Base-by-base conservation (phyloP, 1,140 invertebrate genomes). In the Babylonia areolata region DNA sequence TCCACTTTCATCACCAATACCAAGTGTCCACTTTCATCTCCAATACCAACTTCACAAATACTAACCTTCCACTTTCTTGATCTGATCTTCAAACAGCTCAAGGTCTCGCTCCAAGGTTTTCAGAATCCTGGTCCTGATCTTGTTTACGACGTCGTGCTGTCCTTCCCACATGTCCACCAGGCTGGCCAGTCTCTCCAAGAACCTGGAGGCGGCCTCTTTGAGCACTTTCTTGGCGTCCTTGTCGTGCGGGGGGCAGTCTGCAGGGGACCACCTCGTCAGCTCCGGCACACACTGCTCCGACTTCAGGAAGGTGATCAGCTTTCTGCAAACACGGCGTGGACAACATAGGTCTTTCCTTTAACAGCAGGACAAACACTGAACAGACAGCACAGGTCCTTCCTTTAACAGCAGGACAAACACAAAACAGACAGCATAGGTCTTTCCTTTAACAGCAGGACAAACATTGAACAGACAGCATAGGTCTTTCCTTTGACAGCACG, bases 1-100 rank as follows among this genome's bases (percentile, higher is more conserved):
- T 51, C 46, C 46, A 51, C 46, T 51, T 51, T 51, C n/a, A n/a
- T n/a, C 20, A 20, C 11, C 17, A 31, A 69, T 23, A 69, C 64
- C 64, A 11, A 31, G 9, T 23, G 28, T 23, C 64, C 17, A 31
- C 64, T 23, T 28, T 28, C 64, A 9, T 12, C 20, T 31, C 6
- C 6, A 69, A 5, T 12, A n/a, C 64, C 11, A 35, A 11, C 23
- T 6, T 35, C 33, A 75, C 6, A 33, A 5, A 75, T 28, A 9
- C 83, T 35, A 84, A 91, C 92, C 87, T 88, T 92, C 91, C 80
- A 92, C 86, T 83, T 89, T 85, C 37, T 88, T 84, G 11, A 92
- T 87, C 69, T 93, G 91, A 40, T 89, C 87, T 71, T 93, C 92
- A 85, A 92, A 88, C 3, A 91, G 85, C 46, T 91, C 89, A 40